phyloP scores from a whole-genome alignment of 1,140 invertebrate species.

The Micrasema minimum region DNA sequence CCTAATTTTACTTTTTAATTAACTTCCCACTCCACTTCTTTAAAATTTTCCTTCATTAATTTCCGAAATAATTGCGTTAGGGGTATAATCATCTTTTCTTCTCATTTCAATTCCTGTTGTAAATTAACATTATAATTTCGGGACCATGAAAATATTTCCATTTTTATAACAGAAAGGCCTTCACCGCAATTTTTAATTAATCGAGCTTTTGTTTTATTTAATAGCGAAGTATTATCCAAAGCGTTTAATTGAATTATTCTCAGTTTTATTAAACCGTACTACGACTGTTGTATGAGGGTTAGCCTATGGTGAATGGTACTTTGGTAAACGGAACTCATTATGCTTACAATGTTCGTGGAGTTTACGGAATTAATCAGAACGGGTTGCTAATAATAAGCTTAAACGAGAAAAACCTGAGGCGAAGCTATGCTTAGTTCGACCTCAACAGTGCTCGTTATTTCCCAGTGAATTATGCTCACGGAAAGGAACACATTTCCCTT shows the following conservation, averaged over 20 bases:
- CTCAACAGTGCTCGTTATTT: conserved; percentile 10
- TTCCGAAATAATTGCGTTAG: conserved; percentile 1
- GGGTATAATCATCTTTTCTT: conserved; percentile 22
- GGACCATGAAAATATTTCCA: background rate
- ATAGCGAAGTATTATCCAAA: background rate
- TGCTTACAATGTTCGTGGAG: no score
- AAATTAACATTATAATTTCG: conserved; percentile 17
- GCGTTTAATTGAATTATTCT: background rate
- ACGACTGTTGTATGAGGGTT: no score
- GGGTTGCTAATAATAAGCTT: no score
- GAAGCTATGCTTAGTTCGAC: background rate
- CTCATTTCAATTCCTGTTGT: conserved; percentile 10
- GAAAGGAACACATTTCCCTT: conserved; percentile 8
- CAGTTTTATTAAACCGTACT: background rate
- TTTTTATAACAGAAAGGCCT: background rate
- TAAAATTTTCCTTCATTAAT: conserved; percentile 18
- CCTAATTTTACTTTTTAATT: conserved; percentile 24
- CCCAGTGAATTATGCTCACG: conserved; percentile 20
- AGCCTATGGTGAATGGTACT: no score
- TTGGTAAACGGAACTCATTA: no score
- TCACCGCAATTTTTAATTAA: background rate
- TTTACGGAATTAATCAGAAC: no score
- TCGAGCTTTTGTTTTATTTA: background rate
- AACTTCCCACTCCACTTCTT: background rate
- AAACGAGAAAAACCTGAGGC: no score